Percentiles rank a stretch among this genome's conserved stretches.
Conservation (phyloP, 2,888 invertebrate genomes). For the Ypsolopha scabrella region DNA sequence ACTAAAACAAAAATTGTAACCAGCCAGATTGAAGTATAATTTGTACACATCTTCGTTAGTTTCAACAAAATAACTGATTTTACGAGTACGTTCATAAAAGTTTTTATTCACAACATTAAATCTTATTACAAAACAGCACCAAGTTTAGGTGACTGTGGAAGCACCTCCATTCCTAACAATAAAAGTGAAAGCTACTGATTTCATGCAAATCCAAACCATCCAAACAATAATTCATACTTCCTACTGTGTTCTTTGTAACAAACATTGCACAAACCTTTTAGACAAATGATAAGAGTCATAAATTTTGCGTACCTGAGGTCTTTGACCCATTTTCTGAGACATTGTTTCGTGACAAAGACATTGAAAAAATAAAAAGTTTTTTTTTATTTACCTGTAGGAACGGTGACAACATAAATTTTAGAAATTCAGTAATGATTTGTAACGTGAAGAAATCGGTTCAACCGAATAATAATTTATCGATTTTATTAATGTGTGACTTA, state of each 20-base stretch:
- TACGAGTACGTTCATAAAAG: too few species aligned
- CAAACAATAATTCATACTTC: slow-evolving; percentile 38
- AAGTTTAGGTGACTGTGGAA: too few species aligned
- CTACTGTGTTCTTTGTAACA: slow-evolving; percentile 20
- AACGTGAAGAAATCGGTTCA: not conserved
- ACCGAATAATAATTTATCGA: not conserved
- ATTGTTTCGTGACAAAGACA: not conserved
- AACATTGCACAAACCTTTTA: slow-evolving; percentile 5
- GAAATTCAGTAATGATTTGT: not conserved
- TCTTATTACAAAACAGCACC: too few species aligned
- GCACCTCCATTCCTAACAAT: slow-evolving; percentile 24
- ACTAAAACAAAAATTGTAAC: too few species aligned
- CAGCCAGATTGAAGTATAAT: too few species aligned
- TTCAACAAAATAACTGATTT: too few species aligned
- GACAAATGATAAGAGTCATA: not conserved
- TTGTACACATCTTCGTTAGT: too few species aligned
- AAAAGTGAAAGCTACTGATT: slow-evolving; percentile 53
- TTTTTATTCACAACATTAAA: too few species aligned
- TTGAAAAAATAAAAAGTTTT: not conserved
- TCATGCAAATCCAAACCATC: slow-evolving; percentile 43
- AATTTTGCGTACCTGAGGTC: slow-evolving; percentile 6
- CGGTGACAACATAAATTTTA: not conserved
- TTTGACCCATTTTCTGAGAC: slow-evolving; percentile 7
- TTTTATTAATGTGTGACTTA: not conserved
- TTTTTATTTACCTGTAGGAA: not conserved